Conservation (phyloP, 2,888 invertebrate species). For the Listrodromus nycthemerus region DNA sequence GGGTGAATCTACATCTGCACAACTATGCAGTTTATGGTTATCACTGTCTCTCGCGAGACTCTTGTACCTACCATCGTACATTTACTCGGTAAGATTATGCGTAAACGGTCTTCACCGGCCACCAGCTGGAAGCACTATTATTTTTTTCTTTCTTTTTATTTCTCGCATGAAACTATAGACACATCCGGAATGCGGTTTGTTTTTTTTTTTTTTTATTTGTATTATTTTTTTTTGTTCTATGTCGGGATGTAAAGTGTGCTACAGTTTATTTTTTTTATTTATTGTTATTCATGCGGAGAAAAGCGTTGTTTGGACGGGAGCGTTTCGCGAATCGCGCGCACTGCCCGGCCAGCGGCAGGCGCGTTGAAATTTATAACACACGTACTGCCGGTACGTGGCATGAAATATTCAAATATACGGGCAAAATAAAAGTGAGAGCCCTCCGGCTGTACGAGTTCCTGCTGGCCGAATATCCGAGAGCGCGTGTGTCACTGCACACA, state of each 20-base stretch:
- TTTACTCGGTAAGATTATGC: conserved; percentile 17
- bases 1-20: conserved; percentile 11
- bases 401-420: conserved; percentile 73
- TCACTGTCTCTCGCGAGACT: conserved; percentile 19
- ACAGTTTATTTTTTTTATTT: neutral
- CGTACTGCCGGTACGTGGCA: conserved; percentile 69
- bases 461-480: neutral
- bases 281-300: conserved; percentile 47
- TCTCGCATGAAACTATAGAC: neutral
- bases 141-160: conserved; percentile 24
- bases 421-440: conserved; percentile 62
- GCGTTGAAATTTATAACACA: conserved; percentile 73
- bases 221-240: neutral
- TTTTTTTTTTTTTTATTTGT: neutral
- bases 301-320: conserved; percentile 32
- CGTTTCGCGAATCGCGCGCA: conserved; percentile 59
- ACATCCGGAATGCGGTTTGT: neutral
- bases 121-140: conserved; percentile 40
- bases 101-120: conserved; percentile 4
- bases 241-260: neutral
- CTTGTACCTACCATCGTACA: neutral
- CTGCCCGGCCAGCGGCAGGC: conserved; percentile 40
- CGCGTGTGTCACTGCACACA: neutral
- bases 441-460: neutral
- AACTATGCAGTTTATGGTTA: neutral